Evolutionary conservation across 2,888 invertebrate genomes (phyloP), one percentile per base, ranked within the genome.

Genomic region (Gastracanthus pulcherrimus): DNA sequence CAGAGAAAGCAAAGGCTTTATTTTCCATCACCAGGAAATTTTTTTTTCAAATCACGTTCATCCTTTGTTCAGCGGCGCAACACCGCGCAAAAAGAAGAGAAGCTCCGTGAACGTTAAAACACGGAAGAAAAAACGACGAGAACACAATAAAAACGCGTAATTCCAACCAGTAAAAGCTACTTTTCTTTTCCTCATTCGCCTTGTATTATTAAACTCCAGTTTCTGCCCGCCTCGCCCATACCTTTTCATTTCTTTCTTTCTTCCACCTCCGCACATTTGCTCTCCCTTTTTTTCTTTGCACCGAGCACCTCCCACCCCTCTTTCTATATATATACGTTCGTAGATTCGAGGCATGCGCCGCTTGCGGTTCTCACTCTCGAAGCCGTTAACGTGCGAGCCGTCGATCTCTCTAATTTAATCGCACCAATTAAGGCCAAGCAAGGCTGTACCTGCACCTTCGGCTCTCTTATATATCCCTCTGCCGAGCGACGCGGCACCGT

Each of bases 401-500:
- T 70, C 64, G 64, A 76, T 76, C 76, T 71, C 48, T 64, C 48
- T 71, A 55, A 80, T 76, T 80, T 64, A 80, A 80, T 80, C 41
- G 71, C 41, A 26, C 55, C 71, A 76, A 76, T 76, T 76, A 76
- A 80, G 45, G 23, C 60, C 64, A 48, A 36, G 29, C 71, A 11
- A 48, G 36, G 67, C 51, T 29, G 13, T n/a, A 23, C 4, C 38
- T 38, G 1, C 31, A 11, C 23, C 38, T 13, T 41, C 23, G n/a
- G 41, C 23, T 29, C 23, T 16, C 31, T 29, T 16, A n/a, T n/a
- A n/a, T n/a, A n/a, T n/a, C n/a, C n/a, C n/a, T n/a, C n/a, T 34
- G 19, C 45, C 11, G 5, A 45, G n/a, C 7, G 19, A 13, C 60
- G 41, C 2, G 13, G 6, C 29, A n/a, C 16, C 48, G 23, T 23